Evolutionary conservation across 1,140 invertebrate genomes (phyloP).

Genomic region (Pseudomyrmex pallidus): DNA sequence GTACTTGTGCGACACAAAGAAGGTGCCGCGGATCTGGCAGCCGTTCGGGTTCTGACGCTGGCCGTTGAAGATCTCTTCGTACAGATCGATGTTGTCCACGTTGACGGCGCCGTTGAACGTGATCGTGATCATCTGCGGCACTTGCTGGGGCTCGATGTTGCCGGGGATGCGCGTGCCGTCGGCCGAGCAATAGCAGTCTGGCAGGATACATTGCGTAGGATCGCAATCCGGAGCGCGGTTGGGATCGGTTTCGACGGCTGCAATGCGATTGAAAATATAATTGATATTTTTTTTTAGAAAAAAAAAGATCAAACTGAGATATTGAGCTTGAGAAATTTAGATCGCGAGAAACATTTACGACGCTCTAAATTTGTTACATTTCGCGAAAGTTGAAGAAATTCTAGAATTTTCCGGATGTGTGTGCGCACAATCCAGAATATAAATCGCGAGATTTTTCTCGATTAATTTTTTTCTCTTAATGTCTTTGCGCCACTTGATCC

Average conservation of each 20-base stretch:
- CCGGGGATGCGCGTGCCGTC: slow-evolving; percentile 96
- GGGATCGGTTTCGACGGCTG: slow-evolving; percentile 94
- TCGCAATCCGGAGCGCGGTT: slow-evolving; percentile 96
- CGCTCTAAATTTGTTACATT: too few species aligned
- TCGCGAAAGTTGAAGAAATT: too few species aligned
- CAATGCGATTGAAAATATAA: slow-evolving; percentile 31
- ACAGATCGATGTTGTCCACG: slow-evolving; percentile 96
- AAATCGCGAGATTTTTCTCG: too few species aligned
- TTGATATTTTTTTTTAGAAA: background rate
- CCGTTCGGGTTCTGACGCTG: slow-evolving; percentile 95
- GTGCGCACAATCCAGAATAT: too few species aligned
- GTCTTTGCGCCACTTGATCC: background rate
- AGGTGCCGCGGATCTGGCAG: slow-evolving; percentile 96
- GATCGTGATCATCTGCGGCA: slow-evolving; percentile 97
- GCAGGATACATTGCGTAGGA: slow-evolving; percentile 93
- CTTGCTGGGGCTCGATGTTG: slow-evolving; percentile 91
- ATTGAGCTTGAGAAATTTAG: too few species aligned
- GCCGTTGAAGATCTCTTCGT: slow-evolving; percentile 95
- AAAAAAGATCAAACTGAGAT: too few species aligned
- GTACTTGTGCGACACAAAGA: slow-evolving; percentile 98
- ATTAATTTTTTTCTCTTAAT: background rate
- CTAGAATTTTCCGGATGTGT: too few species aligned
- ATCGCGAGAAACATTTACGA: too few species aligned
- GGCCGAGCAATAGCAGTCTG: slow-evolving; percentile 97
- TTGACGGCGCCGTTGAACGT: slow-evolving; percentile 98